These are phyloP conservation scores for Drosophila sucinea DNA, from an alignment of 1,140 invertebrate species.

Conservation along the genomic window DNA sequence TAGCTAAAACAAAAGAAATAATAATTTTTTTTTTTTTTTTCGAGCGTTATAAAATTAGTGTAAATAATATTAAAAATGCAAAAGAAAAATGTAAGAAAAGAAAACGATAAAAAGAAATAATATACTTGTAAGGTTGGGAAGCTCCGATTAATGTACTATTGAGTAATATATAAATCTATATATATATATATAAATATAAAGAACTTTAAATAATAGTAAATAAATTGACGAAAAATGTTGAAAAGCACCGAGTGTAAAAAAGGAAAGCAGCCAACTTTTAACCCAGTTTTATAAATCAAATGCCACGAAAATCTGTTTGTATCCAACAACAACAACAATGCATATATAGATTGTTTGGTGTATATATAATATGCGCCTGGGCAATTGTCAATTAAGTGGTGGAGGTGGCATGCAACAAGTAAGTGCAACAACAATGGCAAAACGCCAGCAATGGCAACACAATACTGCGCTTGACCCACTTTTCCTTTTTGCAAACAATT, in stretches of 20 bases:
- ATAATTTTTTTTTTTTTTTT: conserved; percentile 15
- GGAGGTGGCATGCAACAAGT: conserved; percentile 70
- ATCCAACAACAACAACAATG: conserved; percentile 21
- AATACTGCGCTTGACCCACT: conserved; percentile 82
- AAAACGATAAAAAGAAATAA: conserved; percentile 15
- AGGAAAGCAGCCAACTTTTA: conserved; percentile 51
- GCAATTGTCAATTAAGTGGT: conserved; percentile 58
- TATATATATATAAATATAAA: conserved; percentile 29
- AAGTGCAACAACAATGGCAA: conserved; percentile 46
- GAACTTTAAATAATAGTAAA: conserved; percentile 62
- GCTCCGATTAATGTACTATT: conserved; percentile 64
- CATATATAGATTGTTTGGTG: background rate
- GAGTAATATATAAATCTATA: conserved; percentile 40
- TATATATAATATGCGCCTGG: conserved; percentile 14
- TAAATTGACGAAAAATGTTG: conserved; percentile 70
- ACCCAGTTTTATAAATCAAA: conserved; percentile 61
- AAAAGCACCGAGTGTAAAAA: conserved; percentile 42
- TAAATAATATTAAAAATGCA: conserved; percentile 31
- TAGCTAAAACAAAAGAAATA: conserved; percentile 4
- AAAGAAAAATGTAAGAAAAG: conserved; percentile 38
- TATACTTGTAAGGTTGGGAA: conserved; percentile 45
- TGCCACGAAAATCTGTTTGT: conserved; percentile 38
- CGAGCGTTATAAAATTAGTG: conserved; percentile 40
- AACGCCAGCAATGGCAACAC: conserved; percentile 54
- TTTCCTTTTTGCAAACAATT: conserved; percentile 80